Base-by-base conservation (phyloP, 2,113 vertebrate species). In the Pollimyrus isidori region DNA sequence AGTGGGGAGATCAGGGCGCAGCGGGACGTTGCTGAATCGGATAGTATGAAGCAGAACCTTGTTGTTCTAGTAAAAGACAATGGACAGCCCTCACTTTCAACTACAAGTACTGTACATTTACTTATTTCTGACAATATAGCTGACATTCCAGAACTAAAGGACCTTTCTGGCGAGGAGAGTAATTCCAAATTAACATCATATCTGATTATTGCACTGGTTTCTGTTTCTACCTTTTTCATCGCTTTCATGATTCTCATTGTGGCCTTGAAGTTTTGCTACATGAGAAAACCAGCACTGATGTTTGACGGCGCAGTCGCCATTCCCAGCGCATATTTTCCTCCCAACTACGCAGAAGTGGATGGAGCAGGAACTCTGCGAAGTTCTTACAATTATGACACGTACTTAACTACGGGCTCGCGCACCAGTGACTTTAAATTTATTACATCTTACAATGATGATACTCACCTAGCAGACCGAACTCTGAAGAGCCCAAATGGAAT, bases 1-100 rank as follows among this genome's bases (percentile, higher is more conserved):
- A 92, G 88, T 2, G 93, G 93, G 35, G 92, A 92, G 65, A 93
- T 93, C 89, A 92, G 90, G 76, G 86, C 88, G 4, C 86, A 90
- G 26, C 86, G 93, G 52, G 90, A 91, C 46, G 88, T 93, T 88
- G 83, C 91, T 90, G 90, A 93, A 65, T 87, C 53, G 50, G 92
- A 92, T 56, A 88, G 3, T 35, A 93, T 89, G 39, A 90, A 91
- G 42, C 92, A 93, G 39, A 92, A 89, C 21, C 46, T 92, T n/a
- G 39, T 92, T 1, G 56, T 91, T 56, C 30, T 85, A 80, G 91
- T 92, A 49, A 93, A 89, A 42, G 91, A 93, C 48, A 92, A 92
- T 69, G 91, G 91, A 86, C 45, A 89, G 3, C 95, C 96, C 6
- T 89, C 94, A n/a, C 95, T 95, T 19, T 97, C 96, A 0, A 93